These are phyloP conservation scores for Limnephilus lunatus DNA, from an alignment of 2,888 invertebrate genomes.

Conservation along the genomic window DNA sequence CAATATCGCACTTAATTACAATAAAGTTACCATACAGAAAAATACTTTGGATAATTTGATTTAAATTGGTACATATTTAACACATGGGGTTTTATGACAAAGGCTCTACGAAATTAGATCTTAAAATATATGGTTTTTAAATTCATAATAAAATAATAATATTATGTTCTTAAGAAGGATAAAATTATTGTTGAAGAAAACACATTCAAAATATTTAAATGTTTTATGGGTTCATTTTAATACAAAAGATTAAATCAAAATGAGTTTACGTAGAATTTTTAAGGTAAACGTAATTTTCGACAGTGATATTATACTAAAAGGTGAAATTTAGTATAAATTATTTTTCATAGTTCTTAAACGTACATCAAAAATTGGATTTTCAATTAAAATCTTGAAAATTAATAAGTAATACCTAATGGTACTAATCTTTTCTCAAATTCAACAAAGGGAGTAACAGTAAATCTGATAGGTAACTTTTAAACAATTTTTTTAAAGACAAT, in stretches of 20 bases:
- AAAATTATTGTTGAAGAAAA: too few species aligned
- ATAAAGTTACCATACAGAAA: background rate
- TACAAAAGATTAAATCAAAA: background rate
- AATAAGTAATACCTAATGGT: too few species aligned
- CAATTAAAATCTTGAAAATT: background rate
- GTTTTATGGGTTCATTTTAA: background rate
- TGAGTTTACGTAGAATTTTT: background rate
- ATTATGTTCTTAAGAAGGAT: background rate
- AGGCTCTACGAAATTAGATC: background rate
- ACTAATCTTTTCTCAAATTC: background rate
- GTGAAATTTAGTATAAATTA: too few species aligned
- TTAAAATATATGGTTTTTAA: background rate
- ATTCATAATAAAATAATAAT: background rate
- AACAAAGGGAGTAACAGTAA: background rate
- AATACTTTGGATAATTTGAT: background rate
- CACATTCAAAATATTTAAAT: background rate
- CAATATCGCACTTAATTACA: slow-evolving; percentile 16
- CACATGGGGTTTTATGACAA: background rate
- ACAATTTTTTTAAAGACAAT: background rate
- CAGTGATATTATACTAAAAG: too few species aligned
- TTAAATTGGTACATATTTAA: background rate
- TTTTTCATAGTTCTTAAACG: too few species aligned
- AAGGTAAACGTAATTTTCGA: too few species aligned
- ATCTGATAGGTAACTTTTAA: background rate
- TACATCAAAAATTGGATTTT: too few species aligned